These are phyloP conservation scores for Cancer borealis DNA, from an alignment of 2,888 invertebrate species.

Conservation along the genomic window DNA sequence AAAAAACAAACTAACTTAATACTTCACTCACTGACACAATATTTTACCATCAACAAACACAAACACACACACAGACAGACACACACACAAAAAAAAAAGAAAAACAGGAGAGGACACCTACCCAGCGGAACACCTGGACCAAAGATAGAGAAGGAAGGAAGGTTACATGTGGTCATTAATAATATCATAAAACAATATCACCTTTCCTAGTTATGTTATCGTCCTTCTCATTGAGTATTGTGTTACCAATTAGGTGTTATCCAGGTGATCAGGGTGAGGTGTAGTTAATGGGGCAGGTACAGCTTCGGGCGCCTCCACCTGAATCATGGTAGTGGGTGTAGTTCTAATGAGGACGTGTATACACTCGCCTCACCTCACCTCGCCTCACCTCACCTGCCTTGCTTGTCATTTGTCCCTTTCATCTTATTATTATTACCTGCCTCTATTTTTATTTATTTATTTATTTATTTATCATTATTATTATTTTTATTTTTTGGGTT, in stretches of 20 bases:
- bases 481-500: neutral
- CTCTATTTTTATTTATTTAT: neutral
- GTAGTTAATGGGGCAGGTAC: conserved; percentile 35
- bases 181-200: neutral
- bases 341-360: neutral
- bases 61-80: neutral
- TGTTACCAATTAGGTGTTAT: conserved; percentile 25
- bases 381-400: neutral
- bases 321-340: neutral
- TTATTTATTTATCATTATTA: neutral
- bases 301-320: conserved; percentile 7
- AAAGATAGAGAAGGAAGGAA: neutral
- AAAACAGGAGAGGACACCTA: neutral
- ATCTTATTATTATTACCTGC: neutral
- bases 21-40: neutral
- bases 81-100: neutral
- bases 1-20: neutral
- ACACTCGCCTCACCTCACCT: neutral
- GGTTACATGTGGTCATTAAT: neutral
- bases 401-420: conserved; percentile 4
- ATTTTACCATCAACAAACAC: neutral
- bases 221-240: conserved; percentile 1
- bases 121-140: neutral
- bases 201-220: conserved; percentile 19
- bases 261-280: conserved; percentile 40